Evolutionary conservation across 2,797 vertebrate species (phyloP).

Genomic region (Pipistrellus pipistrellus): DNA sequence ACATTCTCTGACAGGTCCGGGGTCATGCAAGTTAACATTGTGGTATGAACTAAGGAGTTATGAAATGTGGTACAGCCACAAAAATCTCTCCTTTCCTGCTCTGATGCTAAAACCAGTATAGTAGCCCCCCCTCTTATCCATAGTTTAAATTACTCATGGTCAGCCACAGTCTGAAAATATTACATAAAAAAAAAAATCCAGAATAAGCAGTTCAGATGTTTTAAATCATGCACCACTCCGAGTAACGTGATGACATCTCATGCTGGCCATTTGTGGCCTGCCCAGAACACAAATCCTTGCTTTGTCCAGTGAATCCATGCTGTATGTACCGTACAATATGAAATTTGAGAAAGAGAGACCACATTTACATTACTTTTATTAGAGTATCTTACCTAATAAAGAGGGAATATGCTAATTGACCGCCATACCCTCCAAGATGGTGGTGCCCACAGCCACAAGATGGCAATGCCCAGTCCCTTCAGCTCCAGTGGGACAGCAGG

Average conservation of each 20-base stretch:
- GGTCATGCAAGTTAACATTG: not conserved
- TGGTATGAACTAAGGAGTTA: not conserved
- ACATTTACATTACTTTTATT: not conserved
- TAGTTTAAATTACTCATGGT: not conserved
- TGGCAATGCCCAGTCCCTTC: too few species aligned
- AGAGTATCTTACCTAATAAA: not conserved
- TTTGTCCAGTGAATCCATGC: not conserved
- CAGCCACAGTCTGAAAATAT: not conserved
- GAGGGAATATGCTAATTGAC: too few species aligned
- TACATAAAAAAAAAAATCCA: not conserved
- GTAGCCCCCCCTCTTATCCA: not conserved
- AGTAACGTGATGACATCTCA: not conserved
- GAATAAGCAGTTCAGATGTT: not conserved
- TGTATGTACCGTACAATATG: not conserved
- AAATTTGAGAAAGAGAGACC: not conserved
- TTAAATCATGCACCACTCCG: not conserved
- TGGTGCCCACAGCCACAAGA: too few species aligned
- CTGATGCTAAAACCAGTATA: not conserved
- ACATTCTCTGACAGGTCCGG: not conserved
- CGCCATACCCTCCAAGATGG: too few species aligned
- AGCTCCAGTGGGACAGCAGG: fast-evolving
- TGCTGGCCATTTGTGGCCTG: not conserved
- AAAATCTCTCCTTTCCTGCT: not conserved
- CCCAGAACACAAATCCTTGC: too few species aligned
- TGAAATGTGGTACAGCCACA: not conserved